Base-by-base conservation (phyloP, 2,797 vertebrate genomes). In the Chelmon rostratus region DNA sequence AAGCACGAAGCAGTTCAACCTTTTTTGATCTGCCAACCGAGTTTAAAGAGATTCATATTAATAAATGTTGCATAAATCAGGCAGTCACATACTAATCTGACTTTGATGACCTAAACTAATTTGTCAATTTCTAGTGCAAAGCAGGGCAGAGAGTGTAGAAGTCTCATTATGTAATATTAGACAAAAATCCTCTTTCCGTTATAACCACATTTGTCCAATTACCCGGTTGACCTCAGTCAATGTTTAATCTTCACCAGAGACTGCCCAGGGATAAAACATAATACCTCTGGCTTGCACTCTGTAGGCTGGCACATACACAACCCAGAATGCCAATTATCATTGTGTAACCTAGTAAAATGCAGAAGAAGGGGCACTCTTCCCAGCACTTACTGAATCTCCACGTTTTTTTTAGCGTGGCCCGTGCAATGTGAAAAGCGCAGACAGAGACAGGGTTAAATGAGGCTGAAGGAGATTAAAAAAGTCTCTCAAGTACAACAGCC, bases 201-300 rank as follows among this genome's bases (percentile, higher is more conserved):
- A 70, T 58, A 71, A 70, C 74, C 78, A 81, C 83, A 78, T 87
- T 83, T 86, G 79, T 84, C 83, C 83, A 89, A 90, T 90, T 88
- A 89, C 52, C 82, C 75, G 23, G 54, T 56, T 88, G 82, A 90
- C 83, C 86, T 80, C 58, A 62, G 68, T 73, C 52, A n/a, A 80
- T 87, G 79, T 85, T 77, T 86, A 73, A 89, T 88, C 79, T 79
- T 33, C 71, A 61, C 69, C 37, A 81, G 71, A 73, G 76, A 71
- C 76, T 47, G 69, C 72, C 50, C 62, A 57, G 58, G 72, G 86
- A 82, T 69, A 59, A 61, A 67, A 67, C 76, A n/a, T 63, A 81
- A 75, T 46, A 73, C 78, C 79, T 65, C 68, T 46, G 74, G 52
- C 71, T 70, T 68, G 69, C 74, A 76, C 63, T 42, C 42, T 11